phyloP scores from a whole-genome alignment of 2,888 invertebrate species.

The Drosophila hamatofila region DNA sequence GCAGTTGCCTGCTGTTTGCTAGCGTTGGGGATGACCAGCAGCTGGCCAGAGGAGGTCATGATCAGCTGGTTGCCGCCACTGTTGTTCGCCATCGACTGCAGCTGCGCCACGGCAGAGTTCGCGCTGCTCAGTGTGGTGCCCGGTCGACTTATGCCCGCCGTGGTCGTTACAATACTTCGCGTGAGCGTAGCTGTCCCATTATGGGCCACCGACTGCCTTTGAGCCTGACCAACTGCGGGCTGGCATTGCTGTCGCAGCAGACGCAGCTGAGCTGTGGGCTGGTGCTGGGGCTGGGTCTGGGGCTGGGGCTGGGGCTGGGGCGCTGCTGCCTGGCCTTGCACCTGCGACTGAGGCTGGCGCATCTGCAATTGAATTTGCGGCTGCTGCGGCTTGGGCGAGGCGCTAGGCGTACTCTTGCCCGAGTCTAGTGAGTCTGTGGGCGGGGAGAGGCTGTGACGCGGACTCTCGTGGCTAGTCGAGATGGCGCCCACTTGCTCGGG shows the following conservation, averaged over 20 bases:
- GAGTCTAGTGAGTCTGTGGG: constrained; percentile 85
- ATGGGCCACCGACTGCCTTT: constrained; percentile 81
- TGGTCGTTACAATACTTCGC: constrained; percentile 90
- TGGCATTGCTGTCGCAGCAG: constrained; percentile 59
- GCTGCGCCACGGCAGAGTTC: constrained; percentile 53
- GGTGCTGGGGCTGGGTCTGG: constrained; percentile 25
- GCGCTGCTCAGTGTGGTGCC: constrained; percentile 60
- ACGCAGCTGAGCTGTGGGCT: constrained; percentile 53
- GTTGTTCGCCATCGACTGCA: constrained; percentile 78
- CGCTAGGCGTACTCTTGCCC: constrained; percentile 63
- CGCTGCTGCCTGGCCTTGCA: constrained; percentile 19
- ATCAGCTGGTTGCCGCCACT: constrained; percentile 82
- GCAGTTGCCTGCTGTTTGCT: constrained; percentile 55
- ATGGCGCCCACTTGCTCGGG: constrained; percentile 94
- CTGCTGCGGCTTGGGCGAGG: constrained; percentile 67
- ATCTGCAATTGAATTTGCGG: constrained; percentile 57
- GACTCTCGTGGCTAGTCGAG: constrained; percentile 93
- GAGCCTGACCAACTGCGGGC: constrained; percentile 26
- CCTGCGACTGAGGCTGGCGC: constrained; percentile 17
- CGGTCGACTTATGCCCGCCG: constrained; percentile 91
- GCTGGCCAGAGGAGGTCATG: constrained; percentile 85
- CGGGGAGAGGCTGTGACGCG: constrained; percentile 88
- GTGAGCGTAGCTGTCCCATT: constrained; percentile 83
- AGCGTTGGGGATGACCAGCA: constrained; percentile 83
- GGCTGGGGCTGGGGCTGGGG: not conserved